Evolutionary conservation across 2,888 invertebrate genomes (phyloP).

Genomic region (Acleris sparsana): DNA sequence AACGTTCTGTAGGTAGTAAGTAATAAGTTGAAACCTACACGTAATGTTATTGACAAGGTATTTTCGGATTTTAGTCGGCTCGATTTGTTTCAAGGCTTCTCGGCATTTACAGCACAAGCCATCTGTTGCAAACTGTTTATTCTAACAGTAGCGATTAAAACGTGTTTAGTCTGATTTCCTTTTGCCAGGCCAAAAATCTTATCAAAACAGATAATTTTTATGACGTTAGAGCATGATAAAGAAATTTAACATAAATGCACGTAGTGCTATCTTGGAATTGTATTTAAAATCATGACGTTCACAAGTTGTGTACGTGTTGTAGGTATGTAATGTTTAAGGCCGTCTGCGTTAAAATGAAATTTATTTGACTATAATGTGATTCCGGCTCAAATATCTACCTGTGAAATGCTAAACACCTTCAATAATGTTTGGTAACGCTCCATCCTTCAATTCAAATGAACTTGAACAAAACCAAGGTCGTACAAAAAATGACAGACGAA

Average conservation of each 20-base stretch:
- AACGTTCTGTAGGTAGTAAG: neutral
- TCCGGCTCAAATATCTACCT: conserved; percentile 26
- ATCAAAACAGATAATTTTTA: conserved; percentile 64
- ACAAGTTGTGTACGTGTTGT: conserved; percentile 39
- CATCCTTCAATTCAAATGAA: conserved; percentile 33
- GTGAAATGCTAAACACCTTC: conserved; percentile 27
- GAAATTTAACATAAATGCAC: conserved; percentile 54
- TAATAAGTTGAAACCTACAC: neutral
- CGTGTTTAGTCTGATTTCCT: conserved; percentile 60
- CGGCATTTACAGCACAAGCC: conserved; percentile 36
- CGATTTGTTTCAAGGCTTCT: conserved; percentile 40
- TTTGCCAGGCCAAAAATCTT: conserved; percentile 60
- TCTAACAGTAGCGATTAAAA: conserved; percentile 52
- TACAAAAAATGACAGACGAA: conserved; percentile 22
- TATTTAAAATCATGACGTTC: conserved; percentile 4
- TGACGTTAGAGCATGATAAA: conserved; percentile 64
- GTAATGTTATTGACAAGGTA: conserved; percentile 23
- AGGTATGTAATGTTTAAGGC: conserved; percentile 13
- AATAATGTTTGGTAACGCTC: conserved; percentile 24
- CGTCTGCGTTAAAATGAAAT: conserved; percentile 2
- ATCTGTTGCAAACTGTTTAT: conserved; percentile 43
- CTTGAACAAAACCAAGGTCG: conserved; percentile 30
- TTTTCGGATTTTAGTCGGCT: conserved; percentile 18
- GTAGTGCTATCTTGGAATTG: conserved; percentile 42
- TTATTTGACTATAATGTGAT: conserved; percentile 24